These are phyloP conservation scores for Temnothorax nylanderi DNA, from an alignment of 1,140 invertebrate species.

Conservation along the genomic window DNA sequence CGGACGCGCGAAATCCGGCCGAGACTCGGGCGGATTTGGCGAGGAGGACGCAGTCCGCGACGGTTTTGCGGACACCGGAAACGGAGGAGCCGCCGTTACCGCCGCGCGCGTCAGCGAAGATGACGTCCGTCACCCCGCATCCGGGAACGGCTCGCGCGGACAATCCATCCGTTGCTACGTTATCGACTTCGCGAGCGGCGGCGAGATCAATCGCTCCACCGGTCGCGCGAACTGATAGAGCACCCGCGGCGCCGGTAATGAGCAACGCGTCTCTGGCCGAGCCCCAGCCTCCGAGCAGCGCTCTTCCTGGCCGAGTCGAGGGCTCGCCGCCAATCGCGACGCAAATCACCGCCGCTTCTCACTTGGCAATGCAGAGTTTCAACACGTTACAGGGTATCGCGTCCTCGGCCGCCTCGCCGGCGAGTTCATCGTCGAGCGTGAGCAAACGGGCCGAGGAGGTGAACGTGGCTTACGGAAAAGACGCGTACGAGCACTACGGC, in stretches of 20 bases:
- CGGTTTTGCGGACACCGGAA: slow-evolving; percentile 4
- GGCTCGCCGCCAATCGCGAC: background rate
- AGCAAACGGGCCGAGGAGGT: slow-evolving; percentile 27
- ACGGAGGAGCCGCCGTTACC: slow-evolving; percentile 56
- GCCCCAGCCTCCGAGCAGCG: slow-evolving; percentile 37
- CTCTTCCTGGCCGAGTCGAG: slow-evolving; percentile 27
- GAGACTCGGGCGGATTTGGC: slow-evolving; percentile 62
- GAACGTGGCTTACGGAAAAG: slow-evolving; percentile 71
- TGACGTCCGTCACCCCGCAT: background rate
- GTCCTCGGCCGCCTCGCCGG: slow-evolving; percentile 7
- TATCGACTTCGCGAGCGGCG: slow-evolving; percentile 10
- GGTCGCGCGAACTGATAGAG: slow-evolving; percentile 27
- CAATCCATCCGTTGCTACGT: background rate
- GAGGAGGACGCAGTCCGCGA: slow-evolving; percentile 59
- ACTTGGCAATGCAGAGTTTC: slow-evolving; percentile 81
- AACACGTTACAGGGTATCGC: slow-evolving; percentile 74
- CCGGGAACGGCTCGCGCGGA: background rate
- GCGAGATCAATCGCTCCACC: slow-evolving; percentile 23
- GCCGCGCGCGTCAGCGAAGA: background rate
- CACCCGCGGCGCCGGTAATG: background rate
- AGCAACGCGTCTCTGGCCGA: slow-evolving; percentile 23
- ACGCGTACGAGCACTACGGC: slow-evolving; percentile 78
- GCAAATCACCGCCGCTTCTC: slow-evolving; percentile 68
- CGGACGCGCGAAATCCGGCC: slow-evolving; percentile 51
- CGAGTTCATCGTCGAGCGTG: background rate